Conservation (phyloP, 2,888 invertebrate genomes). For the Flexamia atlantica region DNA sequence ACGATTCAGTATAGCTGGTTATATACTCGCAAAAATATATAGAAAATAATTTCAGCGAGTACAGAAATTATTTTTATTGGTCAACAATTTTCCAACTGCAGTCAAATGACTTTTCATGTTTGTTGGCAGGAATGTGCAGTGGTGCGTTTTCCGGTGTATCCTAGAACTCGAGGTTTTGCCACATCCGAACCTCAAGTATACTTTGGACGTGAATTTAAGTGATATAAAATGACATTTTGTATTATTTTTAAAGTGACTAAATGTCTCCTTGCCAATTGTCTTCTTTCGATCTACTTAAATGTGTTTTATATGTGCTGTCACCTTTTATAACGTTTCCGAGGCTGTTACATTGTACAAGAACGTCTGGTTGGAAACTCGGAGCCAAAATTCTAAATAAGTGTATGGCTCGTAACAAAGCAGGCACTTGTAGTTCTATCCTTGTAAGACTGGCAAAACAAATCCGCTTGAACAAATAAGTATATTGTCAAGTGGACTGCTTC, state of each 20-base stretch:
- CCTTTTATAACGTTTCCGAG: conserved; percentile 48
- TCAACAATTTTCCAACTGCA: not conserved
- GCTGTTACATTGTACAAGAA: conserved; percentile 49
- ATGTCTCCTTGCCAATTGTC: conserved; percentile 55
- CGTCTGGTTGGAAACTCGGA: not conserved
- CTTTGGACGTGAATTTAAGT: conserved; percentile 50
- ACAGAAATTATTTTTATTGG: not conserved
- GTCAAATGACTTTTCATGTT: conserved; percentile 45
- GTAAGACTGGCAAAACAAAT: conserved; percentile 48
- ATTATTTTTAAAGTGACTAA: conserved; percentile 51
- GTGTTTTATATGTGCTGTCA: conserved; percentile 59
- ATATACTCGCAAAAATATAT: too few species aligned
- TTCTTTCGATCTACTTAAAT: conserved; percentile 53
- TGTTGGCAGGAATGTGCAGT: conserved; percentile 53
- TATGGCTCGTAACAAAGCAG: conserved; percentile 15
- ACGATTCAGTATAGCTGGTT: too few species aligned
- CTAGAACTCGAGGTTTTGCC: not conserved
- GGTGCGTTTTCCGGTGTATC: conserved; percentile 6
- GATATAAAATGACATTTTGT: conserved; percentile 48
- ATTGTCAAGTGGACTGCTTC: too few species aligned
- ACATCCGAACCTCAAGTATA: conserved; percentile 34
- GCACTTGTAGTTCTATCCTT: conserved; percentile 1
- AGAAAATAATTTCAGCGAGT: too few species aligned
- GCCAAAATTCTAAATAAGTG: conserved; percentile 33
- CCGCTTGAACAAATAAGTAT: not conserved